These are phyloP conservation scores for Melieria picta DNA, from an alignment of 2,888 invertebrate species.

Conservation along the genomic window DNA sequence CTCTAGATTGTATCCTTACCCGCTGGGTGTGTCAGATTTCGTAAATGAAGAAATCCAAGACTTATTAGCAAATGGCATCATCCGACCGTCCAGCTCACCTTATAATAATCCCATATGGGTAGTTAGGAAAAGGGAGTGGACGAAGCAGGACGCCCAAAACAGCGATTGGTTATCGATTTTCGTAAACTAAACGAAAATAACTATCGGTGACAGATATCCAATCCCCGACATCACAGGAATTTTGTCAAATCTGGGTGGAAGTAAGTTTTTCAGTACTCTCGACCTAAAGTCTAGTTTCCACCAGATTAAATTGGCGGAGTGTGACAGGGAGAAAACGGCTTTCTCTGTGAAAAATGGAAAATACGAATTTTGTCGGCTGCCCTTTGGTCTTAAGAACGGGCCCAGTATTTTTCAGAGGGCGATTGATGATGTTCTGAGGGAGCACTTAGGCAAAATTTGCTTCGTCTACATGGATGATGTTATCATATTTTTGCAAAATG, in stretches of 20 bases:
- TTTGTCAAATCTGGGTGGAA: constrained; percentile 9
- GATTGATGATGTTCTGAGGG: background rate
- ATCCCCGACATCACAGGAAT: no score
- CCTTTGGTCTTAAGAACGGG: constrained; percentile 11
- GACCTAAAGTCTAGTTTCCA: constrained; percentile 24
- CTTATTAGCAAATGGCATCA: constrained; percentile 5
- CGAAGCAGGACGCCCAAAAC: no score
- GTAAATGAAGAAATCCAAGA: constrained; percentile 2
- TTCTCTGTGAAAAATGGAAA: constrained; percentile 13
- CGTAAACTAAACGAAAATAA: no score
- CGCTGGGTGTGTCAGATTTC: background rate
- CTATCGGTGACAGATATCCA: no score
- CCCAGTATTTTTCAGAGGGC: constrained; percentile 5
- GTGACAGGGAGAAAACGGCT: background rate
- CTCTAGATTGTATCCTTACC: background rate
- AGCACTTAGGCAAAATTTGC: background rate
- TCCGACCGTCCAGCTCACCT: background rate
- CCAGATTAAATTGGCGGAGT: constrained; percentile 10
- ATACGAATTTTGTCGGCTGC: background rate
- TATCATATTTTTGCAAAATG: constrained; percentile 11
- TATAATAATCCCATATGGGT: background rate
- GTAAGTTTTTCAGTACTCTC: constrained; percentile 16
- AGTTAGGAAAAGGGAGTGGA: no score
- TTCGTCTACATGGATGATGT: constrained; percentile 20
- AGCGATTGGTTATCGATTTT: no score